Evolutionary conservation across 2,888 invertebrate species (phyloP).

Genomic region (Dryobota labecula): DNA sequence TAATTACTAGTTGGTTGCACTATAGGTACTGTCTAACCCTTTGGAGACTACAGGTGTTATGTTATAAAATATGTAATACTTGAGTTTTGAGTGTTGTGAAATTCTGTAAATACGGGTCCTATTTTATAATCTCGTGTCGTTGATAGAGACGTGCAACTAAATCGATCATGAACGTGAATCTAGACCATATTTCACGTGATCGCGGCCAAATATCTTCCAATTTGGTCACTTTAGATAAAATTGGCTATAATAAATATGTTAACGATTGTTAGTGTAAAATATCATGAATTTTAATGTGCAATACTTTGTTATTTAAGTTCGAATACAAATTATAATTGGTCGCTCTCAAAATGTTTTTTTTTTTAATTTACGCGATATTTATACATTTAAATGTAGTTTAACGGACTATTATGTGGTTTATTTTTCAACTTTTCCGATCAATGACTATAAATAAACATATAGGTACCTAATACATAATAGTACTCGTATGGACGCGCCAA

Average conservation of each 20-base stretch:
- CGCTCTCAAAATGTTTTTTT: conserved; percentile 29
- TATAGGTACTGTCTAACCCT: no score
- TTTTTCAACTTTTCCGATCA: conserved; percentile 26
- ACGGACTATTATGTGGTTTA: conserved; percentile 25
- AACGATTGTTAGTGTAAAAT: conserved; percentile 47
- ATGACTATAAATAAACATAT: conserved; percentile 31
- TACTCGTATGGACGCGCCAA: conserved; percentile 1
- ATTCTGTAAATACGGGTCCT: no score
- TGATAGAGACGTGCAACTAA: background rate
- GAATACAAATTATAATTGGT: conserved; percentile 57
- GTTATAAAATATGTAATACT: no score
- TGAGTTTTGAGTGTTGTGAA: no score
- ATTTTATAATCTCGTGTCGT: background rate
- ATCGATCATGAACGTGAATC: background rate
- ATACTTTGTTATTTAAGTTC: conserved; percentile 44
- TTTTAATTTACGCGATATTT: conserved; percentile 50
- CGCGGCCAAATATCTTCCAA: conserved; percentile 6
- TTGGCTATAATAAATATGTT: conserved; percentile 50
- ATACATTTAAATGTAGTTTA: conserved; percentile 28
- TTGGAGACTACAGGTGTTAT: no score
- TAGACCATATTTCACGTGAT: background rate
- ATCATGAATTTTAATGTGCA: conserved; percentile 50
- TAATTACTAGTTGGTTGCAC: no score
- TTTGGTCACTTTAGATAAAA: conserved; percentile 19
- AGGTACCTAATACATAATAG: conserved; percentile 9